Conservation (phyloP, 2,113 vertebrate genomes). For the Paramormyrops kingsleyae region DNA sequence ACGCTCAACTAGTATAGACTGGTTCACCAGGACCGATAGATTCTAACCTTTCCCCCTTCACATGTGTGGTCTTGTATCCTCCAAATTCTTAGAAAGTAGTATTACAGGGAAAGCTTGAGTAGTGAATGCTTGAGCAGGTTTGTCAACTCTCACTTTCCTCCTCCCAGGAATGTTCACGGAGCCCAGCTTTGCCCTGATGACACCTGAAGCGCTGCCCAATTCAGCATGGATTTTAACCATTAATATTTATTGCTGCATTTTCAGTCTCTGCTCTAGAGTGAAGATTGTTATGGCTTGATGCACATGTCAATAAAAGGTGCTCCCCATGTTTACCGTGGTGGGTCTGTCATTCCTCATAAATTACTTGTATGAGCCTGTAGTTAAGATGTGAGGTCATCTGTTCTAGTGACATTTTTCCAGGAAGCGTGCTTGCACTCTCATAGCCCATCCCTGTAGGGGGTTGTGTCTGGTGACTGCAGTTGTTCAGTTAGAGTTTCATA, state of each 20-base stretch:
- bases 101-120: background rate
- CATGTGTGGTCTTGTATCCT: background rate
- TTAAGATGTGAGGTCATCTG: background rate
- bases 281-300: background rate
- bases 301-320: conserved; percentile 14
- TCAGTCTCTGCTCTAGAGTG: background rate
- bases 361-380: background rate
- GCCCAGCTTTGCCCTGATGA: background rate
- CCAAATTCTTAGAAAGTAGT: background rate
- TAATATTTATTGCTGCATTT: background rate
- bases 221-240: background rate
- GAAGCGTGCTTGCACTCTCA: background rate
- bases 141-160: background rate
- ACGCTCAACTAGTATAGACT: background rate
- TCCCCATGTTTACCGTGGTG: background rate
- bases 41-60: background rate
- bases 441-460: background rate
- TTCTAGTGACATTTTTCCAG: background rate
- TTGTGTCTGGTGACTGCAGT: background rate
- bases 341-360: background rate
- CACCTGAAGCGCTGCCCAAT: background rate
- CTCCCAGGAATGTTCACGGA: background rate
- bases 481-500: background rate
- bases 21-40: background rate
- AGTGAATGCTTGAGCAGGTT: background rate